Evolutionary conservation across 1,140 invertebrate species (phyloP).

Genomic region (Tetragonula clypearis): DNA sequence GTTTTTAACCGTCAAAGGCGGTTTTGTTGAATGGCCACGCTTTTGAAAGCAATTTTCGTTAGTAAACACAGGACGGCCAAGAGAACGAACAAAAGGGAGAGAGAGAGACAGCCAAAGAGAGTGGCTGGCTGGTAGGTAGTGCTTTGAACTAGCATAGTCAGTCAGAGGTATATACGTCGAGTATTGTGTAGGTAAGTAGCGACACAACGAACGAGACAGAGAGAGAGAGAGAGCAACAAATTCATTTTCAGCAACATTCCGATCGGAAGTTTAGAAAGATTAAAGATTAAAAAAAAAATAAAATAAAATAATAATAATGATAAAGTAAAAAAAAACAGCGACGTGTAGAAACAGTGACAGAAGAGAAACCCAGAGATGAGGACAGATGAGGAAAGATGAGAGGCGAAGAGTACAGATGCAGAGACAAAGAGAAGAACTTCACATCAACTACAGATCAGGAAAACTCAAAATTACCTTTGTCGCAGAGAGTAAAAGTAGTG

Average conservation of each 20-base stretch:
- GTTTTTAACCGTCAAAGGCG: not conserved
- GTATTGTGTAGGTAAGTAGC: not conserved
- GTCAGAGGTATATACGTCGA: not conserved
- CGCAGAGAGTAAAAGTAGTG: constrained; percentile 78
- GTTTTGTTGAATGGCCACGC: constrained; percentile 40
- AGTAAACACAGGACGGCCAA: constrained; percentile 60
- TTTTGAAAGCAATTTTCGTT: constrained; percentile 67
- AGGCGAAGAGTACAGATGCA: constrained; percentile 57
- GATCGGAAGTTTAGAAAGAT: not conserved
- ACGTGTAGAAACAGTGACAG: not conserved
- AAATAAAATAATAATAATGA: no score
- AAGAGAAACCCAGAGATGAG: constrained; percentile 39
- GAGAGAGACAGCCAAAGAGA: not conserved
- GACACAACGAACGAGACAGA: not conserved
- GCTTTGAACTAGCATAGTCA: constrained; percentile 4
- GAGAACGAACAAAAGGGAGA: constrained; percentile 35
- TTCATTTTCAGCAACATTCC: constrained; percentile 37
- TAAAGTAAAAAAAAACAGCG: not conserved
- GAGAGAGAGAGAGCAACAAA: constrained; percentile 18
- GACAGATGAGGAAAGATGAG: constrained; percentile 45
- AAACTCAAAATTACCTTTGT: constrained; percentile 80
- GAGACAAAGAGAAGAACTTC: constrained; percentile 65
- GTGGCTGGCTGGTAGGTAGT: constrained; percentile 22
- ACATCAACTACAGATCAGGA: constrained; percentile 66
- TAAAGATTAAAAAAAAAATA: constrained; percentile 5